phyloP scores from a whole-genome alignment of 2,113 vertebrate species.

The Syngnathoides biaculeatus region DNA sequence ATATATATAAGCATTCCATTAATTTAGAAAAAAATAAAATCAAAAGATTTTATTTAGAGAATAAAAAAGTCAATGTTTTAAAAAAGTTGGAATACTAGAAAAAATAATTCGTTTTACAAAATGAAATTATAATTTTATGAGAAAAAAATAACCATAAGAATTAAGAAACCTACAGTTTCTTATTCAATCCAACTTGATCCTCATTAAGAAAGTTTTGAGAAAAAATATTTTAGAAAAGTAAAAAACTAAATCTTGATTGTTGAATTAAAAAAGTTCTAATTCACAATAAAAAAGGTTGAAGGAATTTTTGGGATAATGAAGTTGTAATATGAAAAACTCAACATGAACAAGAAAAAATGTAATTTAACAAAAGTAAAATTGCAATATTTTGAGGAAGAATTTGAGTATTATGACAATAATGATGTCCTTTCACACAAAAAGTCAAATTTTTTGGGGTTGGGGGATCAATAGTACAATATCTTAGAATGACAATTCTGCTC shows the following conservation, averaged over 20 bases:
- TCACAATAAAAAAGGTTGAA: background rate
- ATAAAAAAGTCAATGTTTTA: background rate
- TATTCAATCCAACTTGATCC: background rate
- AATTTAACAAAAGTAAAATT: background rate
- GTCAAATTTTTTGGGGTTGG: too few relatives aligned
- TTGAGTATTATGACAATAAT: background rate
- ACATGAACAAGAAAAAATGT: background rate
- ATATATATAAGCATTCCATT: slow-evolving; percentile 51
- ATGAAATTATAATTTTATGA: background rate
- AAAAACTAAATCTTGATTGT: too few relatives aligned
- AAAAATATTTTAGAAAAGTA: background rate
- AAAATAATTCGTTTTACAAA: background rate
- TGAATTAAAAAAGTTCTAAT: too few relatives aligned
- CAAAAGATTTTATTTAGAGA: background rate
- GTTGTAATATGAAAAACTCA: background rate
- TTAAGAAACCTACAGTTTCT: background rate
- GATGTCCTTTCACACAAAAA: too few relatives aligned
- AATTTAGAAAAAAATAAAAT: too few relatives aligned
- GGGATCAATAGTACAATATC: too few relatives aligned
- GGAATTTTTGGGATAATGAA: too few relatives aligned
- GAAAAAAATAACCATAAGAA: too few relatives aligned
- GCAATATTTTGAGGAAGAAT: background rate
- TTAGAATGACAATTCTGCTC: too few relatives aligned
- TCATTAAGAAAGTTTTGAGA: background rate
- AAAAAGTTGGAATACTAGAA: background rate